Base-by-base conservation (phyloP, 1,140 invertebrate genomes). In the Tetranychus cinnabarinus region DNA sequence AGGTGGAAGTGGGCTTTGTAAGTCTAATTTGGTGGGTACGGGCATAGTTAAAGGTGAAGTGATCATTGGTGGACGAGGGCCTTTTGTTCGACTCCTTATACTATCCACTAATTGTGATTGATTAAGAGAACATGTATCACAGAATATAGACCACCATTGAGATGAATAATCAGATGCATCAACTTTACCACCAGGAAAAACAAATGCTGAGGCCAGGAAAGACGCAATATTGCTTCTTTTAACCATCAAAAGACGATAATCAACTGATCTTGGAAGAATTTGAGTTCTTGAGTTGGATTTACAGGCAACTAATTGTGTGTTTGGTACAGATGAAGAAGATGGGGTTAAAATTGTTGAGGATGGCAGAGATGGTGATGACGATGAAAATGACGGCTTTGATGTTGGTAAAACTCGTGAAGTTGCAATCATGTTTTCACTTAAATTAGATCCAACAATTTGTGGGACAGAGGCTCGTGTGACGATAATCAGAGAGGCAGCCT, bases 171-270 rank as follows among this genome's bases (percentile, higher is more conserved):
- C 87, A 1, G 78, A 73, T 48, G 74, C 66, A 63, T 85, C 80
- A 33, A 77, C 74, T 58, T 77, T 74, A 54, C 88, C 87, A n/a
- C 87, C 64, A 46, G 87, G 86, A 74, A 88, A 90, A 8, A 88
- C 86, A 66, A 80, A 81, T 42, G 77, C 73, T 64, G 80, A 81
- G 6, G 85, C 81, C 76, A 86, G 79, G 64, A 81, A 82, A 39
- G 73, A 76, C 10, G 77, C 78, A 56, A 77, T 76, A 5, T 74
- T 69, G 59, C 79, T 78, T 57, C 84, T 73, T 71, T 84, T 82
- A 35, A 85, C 64, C 39, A 78, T 74, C 31, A 86, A 67, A 13
- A 85, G 69, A 69, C 79, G 73, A 64, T 79, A 72, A 64, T 73
- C 68, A 61, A 61, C 46, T 31, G 55, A n/a, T 2, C 3, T 6